Evolutionary conservation across 2,113 vertebrate species (phyloP), one percentile per base, ranked within the genome.

Genomic region (Nycticebus coucang): DNA sequence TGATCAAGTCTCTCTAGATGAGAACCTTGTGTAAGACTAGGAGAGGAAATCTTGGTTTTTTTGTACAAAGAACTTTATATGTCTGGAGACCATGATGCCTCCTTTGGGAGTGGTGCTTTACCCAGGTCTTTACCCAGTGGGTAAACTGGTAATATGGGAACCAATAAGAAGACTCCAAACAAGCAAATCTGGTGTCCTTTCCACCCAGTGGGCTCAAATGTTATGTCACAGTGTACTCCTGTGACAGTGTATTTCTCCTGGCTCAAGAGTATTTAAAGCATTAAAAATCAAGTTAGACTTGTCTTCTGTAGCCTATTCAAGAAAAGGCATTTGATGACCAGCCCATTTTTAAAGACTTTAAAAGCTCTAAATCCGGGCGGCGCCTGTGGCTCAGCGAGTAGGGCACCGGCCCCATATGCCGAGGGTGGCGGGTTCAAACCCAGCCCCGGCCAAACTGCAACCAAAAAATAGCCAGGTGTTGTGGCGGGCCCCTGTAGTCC

Each of bases 141-240:
- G 99, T 96, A 99, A 99, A 97, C 81, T 35, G 97, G 97, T 64
- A 98, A 97, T 91, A 97, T 99, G 64, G 99, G 99, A 88, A 99
- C 99, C 98, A 99, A 99, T 97, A 99, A 99, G 96, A 99, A 99
- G 97, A 98, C 99, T 30, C 99, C 99, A 79, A 99, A 99, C 98
- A 98, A 93, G 96, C 99, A 99, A 98, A 99, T 99, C 97, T 99
- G 99, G 98, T 98, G 13, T 99, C 99, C 1, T 99, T 99, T 71
- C 99, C 99, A n/a, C 98, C 97, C 79, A 99, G 99, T 87, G 99
- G 99, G 11, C 99, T 99, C 0, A 99, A 99, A 78, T 98, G 98
- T 68, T 99, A 99, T 50, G 98, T 45, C 45, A 45, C 45, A 45
- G 45, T 45, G 0, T 99, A 99, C 96, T 85, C 95, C 84, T 99